These are phyloP conservation scores for Nicator chloris DNA, from an alignment of 2,113 vertebrate genomes.

Conservation along the genomic window DNA sequence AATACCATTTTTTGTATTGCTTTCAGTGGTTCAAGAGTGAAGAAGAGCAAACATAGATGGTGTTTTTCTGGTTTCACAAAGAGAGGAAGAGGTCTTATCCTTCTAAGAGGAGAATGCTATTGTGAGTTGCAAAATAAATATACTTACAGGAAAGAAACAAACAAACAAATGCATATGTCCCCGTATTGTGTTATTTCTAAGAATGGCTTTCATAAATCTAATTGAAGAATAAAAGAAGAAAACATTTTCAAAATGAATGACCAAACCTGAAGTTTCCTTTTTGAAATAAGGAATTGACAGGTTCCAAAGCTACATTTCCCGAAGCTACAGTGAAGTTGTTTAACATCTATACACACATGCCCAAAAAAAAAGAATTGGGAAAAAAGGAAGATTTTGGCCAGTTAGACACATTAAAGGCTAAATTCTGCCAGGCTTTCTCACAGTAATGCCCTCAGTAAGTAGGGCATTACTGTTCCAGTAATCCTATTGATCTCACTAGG, in stretches of 20 bases:
- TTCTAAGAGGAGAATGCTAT: neutral
- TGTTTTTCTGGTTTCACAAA: neutral
- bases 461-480: neutral
- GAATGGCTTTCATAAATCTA: neutral
- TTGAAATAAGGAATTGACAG: neutral
- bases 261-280: neutral
- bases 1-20: neutral
- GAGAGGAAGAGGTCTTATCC: neutral
- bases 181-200: neutral
- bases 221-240: neutral
- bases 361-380: rapidly evolving
- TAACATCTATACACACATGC: neutral
- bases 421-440: neutral
- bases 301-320: neutral
- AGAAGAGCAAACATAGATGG: neutral
- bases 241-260: neutral
- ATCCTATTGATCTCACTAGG: neutral
- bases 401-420: neutral
- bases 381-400: neutral
- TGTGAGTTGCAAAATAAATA: neutral
- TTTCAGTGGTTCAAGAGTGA: neutral
- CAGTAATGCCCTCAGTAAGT: neutral
- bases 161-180: neutral
- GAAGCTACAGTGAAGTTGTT: neutral
- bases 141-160: neutral